A percentile compares a stretch with the other conserved stretches of the same genome.
Evolutionary conservation across 2,797 vertebrate species (phyloP).

Genomic region (Pseudochirops corinnae): DNA sequence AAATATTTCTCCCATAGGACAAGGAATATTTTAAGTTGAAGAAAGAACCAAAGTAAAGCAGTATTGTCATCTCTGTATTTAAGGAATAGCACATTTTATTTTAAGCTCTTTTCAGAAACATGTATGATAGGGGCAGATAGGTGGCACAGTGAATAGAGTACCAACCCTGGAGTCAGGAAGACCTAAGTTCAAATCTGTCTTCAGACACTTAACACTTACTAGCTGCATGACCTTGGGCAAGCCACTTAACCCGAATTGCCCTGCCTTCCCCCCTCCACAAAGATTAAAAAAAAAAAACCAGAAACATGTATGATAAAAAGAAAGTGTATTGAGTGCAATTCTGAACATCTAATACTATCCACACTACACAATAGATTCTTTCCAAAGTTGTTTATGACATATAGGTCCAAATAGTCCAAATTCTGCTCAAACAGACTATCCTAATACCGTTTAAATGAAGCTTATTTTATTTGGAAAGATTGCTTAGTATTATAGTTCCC

Average conservation of each 20-base stretch:
- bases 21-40: not conserved
- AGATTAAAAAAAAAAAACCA: not conserved
- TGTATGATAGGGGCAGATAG: not conserved
- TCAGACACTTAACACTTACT: too few species aligned
- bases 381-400: slow-evolving; percentile 2
- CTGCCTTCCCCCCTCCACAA: too few species aligned
- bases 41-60: slow-evolving; percentile 24
- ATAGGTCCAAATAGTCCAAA: slow-evolving; percentile 6
- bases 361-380: slow-evolving; percentile 17
- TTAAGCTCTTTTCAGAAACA: slow-evolving; percentile 29
- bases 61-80: slow-evolving; percentile 30
- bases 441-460: not conserved
- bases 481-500: not conserved
- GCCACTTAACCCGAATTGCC: too few species aligned
- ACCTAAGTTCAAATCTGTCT: too few species aligned
- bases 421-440: not conserved
- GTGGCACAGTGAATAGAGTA: too few species aligned
- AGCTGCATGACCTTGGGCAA: too few species aligned
- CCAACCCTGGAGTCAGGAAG: too few species aligned
- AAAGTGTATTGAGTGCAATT: not conserved
- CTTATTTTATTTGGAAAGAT: slow-evolving; percentile 31
- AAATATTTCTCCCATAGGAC: not conserved
- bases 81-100: not conserved
- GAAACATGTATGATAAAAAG: slow-evolving; percentile 19
- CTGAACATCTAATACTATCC: slow-evolving; percentile 9